Evolutionary conservation across 35 echinoderm and acorn worm genomes (phyloP), one percentile per base, ranked within the genome.

Genomic region (Acanthaster planci): DNA sequence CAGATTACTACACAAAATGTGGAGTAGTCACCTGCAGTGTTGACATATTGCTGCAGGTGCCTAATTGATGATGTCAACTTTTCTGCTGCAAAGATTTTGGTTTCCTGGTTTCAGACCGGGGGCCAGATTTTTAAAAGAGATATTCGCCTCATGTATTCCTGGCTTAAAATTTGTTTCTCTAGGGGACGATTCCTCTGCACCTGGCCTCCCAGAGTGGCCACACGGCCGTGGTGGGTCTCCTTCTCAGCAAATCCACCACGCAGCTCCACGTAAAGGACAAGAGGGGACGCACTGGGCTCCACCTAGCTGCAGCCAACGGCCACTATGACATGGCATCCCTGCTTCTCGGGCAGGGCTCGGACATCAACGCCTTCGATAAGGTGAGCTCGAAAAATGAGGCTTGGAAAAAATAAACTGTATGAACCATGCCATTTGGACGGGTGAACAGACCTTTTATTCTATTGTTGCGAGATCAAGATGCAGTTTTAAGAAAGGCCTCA

Each of bases 161-260:
- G 12, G 12, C 12, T 47, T 12, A 4, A 47, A 47, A 6, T 47
- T 47, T 47, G 42, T 47, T 47, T 47, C 12, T 47, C 42, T 68
- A 99, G 96, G 96, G 96, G 56, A 94, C 89, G 17, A 94, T 99
- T 60, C 96, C 96, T 40, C 80, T 99, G 6, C 96, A 97, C 68
- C 76, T 99, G 55, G 96, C 96, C 17, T 84, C 95, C 36, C 91
- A 93, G 50, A 99, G 92, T 83, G 96, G 96, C 10, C 92, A 94
- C 83, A 88, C 92, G 19, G 96, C 96, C 19, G 96, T 99, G 21
- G 96, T 94, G 23, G 96, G 96, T 30, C 88, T 99, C 10, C 92
- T 99, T 3, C 96, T 99, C 82, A 99, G 96, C 57, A 99, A 99
- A 76, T 99, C 96, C n/a, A 99, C 96, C 64, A 99, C 89, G 3